A percentile compares a stretch with the other conserved stretches of the same genome.
phyloP scores from a whole-genome alignment of 2,888 invertebrate genomes.

The Cybosia mesomella region DNA sequence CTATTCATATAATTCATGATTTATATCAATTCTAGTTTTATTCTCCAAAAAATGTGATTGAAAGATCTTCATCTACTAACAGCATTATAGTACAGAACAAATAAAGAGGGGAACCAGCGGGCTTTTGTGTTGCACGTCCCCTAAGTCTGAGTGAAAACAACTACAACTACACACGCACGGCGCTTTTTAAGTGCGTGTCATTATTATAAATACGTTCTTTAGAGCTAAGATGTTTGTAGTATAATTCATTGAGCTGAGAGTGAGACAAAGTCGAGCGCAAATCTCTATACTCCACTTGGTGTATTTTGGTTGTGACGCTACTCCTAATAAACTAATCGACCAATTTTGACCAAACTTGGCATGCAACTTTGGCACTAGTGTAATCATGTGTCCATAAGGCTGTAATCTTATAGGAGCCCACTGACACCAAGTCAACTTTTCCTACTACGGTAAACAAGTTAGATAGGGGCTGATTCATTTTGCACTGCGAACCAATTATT shows the following conservation, averaged over 20 bases:
- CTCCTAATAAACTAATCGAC: no score
- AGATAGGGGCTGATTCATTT: conserved; percentile 69
- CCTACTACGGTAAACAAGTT: conserved; percentile 74
- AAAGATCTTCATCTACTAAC: conserved; percentile 28
- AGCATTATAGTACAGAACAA: conserved; percentile 32
- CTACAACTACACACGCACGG: conserved; percentile 28
- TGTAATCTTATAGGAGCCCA: background rate
- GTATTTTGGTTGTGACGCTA: no score
- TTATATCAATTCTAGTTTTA: background rate
- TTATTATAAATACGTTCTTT: conserved; percentile 10
- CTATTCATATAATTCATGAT: no score
- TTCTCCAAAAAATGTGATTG: conserved; percentile 28
- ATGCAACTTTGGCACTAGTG: no score
- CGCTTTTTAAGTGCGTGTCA: conserved; percentile 21
- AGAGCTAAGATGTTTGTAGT: background rate
- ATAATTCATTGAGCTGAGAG: no score
- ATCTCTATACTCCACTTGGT: no score
- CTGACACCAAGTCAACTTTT: conserved; percentile 50
- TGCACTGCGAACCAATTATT: conserved; percentile 59
- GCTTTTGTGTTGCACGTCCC: conserved; percentile 45
- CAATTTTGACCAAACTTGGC: no score
- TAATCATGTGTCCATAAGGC: background rate
- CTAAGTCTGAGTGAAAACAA: conserved; percentile 36
- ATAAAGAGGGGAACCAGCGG: conserved; percentile 32
- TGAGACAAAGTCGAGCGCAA: no score